phyloP scores from a whole-genome alignment of 2,797 vertebrate species.

The Microctenopoma stevenorrisi region DNA sequence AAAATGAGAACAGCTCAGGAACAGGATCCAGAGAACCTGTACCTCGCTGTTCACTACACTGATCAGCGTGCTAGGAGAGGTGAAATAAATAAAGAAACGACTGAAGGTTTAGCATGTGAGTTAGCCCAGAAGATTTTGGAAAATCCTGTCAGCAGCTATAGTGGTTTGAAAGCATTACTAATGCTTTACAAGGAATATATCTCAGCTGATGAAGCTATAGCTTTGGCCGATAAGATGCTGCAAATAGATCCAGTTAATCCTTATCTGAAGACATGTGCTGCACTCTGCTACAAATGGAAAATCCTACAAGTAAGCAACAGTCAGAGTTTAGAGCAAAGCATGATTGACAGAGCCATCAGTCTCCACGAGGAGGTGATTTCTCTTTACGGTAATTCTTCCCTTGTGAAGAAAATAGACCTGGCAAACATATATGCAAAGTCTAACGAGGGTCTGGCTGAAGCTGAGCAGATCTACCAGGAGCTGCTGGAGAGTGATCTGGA shows the following conservation, averaged over 20 bases:
- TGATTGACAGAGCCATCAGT: slow-evolving; percentile 30
- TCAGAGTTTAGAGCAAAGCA: background rate
- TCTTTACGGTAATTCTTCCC: slow-evolving; percentile 52
- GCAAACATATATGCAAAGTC: slow-evolving; percentile 32
- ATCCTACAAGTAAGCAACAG: background rate
- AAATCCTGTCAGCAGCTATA: slow-evolving; percentile 59
- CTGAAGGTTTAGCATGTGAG: slow-evolving; percentile 23
- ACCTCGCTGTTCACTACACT: slow-evolving; percentile 39
- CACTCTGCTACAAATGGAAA: slow-evolving; percentile 61
- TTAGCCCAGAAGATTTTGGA: slow-evolving; percentile 44
- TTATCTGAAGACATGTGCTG: slow-evolving; percentile 54
- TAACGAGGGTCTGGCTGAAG: background rate
- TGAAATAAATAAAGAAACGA: background rate
- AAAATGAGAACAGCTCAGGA: slow-evolving; percentile 42
- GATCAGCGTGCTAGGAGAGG: background rate
- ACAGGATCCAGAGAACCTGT: slow-evolving; percentile 63
- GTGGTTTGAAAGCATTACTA: slow-evolving; percentile 48
- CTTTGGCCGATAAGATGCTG: slow-evolving; percentile 55
- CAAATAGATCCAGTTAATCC: slow-evolving; percentile 44
- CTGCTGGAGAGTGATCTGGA: slow-evolving; percentile 35
- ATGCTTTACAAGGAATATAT: slow-evolving; percentile 3
- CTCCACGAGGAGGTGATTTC: slow-evolving; percentile 45
- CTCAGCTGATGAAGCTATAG: slow-evolving; percentile 44
- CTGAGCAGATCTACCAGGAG: slow-evolving; percentile 48
- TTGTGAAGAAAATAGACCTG: slow-evolving; percentile 20